A percentile compares a stretch with the other conserved stretches of the same genome.
These are phyloP conservation scores for Scolopax mira DNA, from an alignment of 2,113 vertebrate species.

Conservation along the genomic window DNA sequence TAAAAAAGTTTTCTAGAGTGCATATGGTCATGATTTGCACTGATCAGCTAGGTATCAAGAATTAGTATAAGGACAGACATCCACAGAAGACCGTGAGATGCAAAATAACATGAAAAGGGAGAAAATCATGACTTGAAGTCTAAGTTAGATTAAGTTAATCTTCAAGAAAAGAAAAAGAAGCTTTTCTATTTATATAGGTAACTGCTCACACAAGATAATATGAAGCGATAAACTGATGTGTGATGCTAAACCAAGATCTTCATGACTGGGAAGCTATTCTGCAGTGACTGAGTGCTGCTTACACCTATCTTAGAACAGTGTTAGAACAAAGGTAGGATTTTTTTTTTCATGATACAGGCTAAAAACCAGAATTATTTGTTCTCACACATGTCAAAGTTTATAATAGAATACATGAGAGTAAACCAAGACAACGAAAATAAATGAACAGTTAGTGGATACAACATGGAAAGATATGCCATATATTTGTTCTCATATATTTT, in stretches of 20 bases:
- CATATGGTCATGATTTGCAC: neutral
- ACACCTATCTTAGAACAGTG: neutral
- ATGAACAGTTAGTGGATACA: neutral
- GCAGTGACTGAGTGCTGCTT: neutral
- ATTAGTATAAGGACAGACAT: neutral
- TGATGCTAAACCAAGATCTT: neutral
- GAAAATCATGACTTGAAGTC: neutral
- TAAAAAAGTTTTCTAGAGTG: neutral
- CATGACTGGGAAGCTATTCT: neutral
- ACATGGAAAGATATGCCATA: neutral
- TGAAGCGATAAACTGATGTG: neutral
- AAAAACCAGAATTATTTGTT: neutral
- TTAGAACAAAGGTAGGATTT: fast-evolving
- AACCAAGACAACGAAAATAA: neutral
- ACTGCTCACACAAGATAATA: neutral
- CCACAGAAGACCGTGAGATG: neutral
- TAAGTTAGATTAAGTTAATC: neutral
- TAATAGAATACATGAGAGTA: neutral
- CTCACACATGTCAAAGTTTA: neutral
- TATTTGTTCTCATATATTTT: neutral
- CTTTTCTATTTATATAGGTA: neutral
- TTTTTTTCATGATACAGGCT: neutral
- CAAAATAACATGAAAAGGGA: neutral
- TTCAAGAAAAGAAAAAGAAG: neutral
- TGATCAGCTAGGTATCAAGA: neutral